These are phyloP conservation scores for Dysmachus trigonus DNA, from an alignment of 2,888 invertebrate species.

Conservation along the genomic window DNA sequence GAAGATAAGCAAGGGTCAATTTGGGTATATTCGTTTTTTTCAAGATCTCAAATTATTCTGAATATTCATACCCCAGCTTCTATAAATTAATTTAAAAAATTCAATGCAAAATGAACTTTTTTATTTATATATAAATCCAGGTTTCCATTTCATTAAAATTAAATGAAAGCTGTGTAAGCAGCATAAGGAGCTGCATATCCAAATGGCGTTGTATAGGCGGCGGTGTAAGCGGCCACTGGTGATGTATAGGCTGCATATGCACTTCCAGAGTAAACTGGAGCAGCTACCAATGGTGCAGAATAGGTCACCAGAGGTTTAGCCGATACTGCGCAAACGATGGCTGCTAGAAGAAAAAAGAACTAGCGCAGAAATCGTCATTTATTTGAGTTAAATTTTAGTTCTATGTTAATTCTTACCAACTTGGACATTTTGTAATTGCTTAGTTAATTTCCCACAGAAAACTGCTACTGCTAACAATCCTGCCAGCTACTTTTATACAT, in stretches of 20 bases:
- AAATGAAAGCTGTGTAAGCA: not conserved
- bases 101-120: not conserved
- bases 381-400: not conserved
- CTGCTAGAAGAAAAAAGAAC: conserved; percentile 55
- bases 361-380: not conserved
- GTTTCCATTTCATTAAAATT: not conserved
- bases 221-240: conserved; percentile 53
- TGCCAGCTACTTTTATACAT: conserved; percentile 2
- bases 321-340: conserved; percentile 52
- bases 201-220: not conserved
- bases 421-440: conserved; percentile 44
- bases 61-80: not conserved
- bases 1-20: too few relatives aligned
- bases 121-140: not conserved
- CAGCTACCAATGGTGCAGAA: conserved; percentile 7
- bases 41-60: not conserved
- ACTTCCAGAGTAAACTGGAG: not conserved
- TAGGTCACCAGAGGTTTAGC: conserved; percentile 51
- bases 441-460: not conserved
- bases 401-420: conserved; percentile 22
- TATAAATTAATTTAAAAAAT: not conserved
- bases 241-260: conserved; percentile 52
- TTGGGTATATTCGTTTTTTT: not conserved
- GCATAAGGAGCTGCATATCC: not conserved
- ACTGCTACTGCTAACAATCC: not conserved